A percentile compares a stretch with the other conserved stretches of the same genome.
phyloP scores from a whole-genome alignment of 2,113 vertebrate species.

The Salvelinus alpinus region DNA sequence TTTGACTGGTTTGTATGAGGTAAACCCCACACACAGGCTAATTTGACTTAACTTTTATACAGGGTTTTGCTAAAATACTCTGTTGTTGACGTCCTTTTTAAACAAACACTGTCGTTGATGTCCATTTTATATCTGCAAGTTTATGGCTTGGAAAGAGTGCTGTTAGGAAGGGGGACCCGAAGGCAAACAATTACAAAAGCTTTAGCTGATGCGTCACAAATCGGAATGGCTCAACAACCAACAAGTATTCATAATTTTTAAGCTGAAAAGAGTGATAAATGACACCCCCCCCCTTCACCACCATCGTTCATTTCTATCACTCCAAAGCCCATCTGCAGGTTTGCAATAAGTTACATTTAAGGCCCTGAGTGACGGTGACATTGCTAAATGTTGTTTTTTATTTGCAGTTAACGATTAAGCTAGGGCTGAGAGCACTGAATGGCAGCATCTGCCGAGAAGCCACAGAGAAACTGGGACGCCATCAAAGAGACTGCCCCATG shows the following conservation, averaged over 20 bases:
- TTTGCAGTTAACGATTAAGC: conserved; percentile 63
- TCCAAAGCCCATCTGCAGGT: conserved; percentile 61
- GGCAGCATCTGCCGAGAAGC: conserved; percentile 57
- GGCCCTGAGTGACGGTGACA: conserved; percentile 60
- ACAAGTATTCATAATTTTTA: conserved; percentile 56
- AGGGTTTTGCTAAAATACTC: too few relatives aligned
- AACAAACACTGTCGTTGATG: too few relatives aligned
- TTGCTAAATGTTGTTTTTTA: conserved; percentile 69
- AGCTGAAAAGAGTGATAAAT: conserved; percentile 55
- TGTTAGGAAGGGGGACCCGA: conserved; percentile 13
- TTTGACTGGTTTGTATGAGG: too few relatives aligned
- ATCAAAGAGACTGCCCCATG: conserved; percentile 46
- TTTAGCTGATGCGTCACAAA: conserved; percentile 42
- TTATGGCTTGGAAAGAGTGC: conserved; percentile 39
- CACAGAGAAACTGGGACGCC: conserved; percentile 35
- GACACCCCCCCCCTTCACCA: conserved; percentile 40
- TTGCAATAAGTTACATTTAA: conserved; percentile 56
- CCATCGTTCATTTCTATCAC: conserved; percentile 54
- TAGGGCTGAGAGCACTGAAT: conserved; percentile 57
- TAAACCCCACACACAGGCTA: too few relatives aligned
- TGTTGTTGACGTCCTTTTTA: too few relatives aligned
- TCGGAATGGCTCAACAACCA: conserved; percentile 41
- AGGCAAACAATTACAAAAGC: conserved; percentile 40
- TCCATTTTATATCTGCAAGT: conserved; percentile 4
- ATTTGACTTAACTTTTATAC: too few relatives aligned